Evolutionary conservation across 2,113 vertebrate species (phyloP), one percentile per base, ranked within the genome.

Genomic region (Opisthocomus hoazin): DNA sequence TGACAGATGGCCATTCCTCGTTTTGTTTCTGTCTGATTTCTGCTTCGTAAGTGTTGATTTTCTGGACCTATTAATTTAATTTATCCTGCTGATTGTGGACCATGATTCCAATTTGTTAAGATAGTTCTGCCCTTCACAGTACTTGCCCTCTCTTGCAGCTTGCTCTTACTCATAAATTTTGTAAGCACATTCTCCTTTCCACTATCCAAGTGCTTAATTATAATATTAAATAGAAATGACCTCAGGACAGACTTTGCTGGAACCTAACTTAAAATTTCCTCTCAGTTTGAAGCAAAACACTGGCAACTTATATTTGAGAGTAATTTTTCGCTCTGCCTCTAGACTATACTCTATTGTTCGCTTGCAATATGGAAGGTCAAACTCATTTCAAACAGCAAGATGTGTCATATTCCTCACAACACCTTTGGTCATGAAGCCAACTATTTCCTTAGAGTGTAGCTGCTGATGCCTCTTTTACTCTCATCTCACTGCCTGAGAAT

Each of bases 131-230:
- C 87, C 74, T 87, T 93, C 78, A 90, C 61, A 64, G 81, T 79
- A 64, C 34, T 87, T 94, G 70, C 61, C 57, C 53, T 79, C 64
- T 81, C 69, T 81, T 86, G 46, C 65, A 82, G 61, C 57, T 87
- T 87, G 82, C 36, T 90, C 56, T 84, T 68, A 68, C 16, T 71
- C 48, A 95, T 82, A 79, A 56, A 94, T 95, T 87, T 75, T 84
- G 48, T 75, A 79, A 93, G 57, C 64, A 71, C 18, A 37, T 84
- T 68, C 61, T 89, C 63, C 41, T 75, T 80, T 68, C 51, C 57
- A 58, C 57, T 68, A 30, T 82, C 70, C 56, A 93, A 94, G 37
- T 60, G 34, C 56, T 94, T 93, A 89, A 94, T 94, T 93, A 82
- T 68, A 91, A 85, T 71, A 89, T 36, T 68, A 89, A 90, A 91